Conservation (phyloP, 2,797 vertebrate genomes). For the Orestias chungarensis region DNA sequence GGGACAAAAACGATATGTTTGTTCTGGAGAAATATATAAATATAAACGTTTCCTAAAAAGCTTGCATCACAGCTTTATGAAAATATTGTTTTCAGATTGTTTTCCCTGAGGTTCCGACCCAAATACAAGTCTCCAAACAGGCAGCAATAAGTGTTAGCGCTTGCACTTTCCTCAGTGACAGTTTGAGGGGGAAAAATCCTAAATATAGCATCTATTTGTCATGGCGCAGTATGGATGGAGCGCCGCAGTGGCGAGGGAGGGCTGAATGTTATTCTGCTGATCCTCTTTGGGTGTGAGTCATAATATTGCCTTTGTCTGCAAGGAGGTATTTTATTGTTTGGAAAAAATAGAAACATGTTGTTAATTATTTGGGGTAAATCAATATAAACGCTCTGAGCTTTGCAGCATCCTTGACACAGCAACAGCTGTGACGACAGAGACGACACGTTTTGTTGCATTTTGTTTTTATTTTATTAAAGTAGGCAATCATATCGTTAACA, state of each 20-base stretch:
- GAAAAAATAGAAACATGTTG: not conserved
- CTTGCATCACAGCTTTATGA: not conserved
- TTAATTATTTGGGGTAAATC: conserved; percentile 11
- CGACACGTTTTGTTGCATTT: conserved; percentile 33
- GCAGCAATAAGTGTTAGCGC: conserved; percentile 16
- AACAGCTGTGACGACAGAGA: conserved; percentile 24
- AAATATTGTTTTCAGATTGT: not conserved
- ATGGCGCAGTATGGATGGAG: conserved; percentile 29
- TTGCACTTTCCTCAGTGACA: conserved; percentile 37
- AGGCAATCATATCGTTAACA: conserved; percentile 1
- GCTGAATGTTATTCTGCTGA: conserved; percentile 12
- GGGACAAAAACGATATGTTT: too few species aligned
- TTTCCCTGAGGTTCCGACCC: conserved; percentile 2
- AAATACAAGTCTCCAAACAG: not conserved
- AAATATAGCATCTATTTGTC: conserved; percentile 42
- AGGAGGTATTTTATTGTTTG: not conserved
- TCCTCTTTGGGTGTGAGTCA: conserved; percentile 16
- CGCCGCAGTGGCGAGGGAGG: conserved; percentile 5
- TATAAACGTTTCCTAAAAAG: not conserved
- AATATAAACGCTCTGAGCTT: conserved; percentile 10
- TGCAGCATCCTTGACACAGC: conserved; percentile 6
- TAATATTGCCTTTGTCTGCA: not conserved
- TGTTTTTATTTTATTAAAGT: conserved; percentile 3
- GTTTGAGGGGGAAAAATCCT: conserved; percentile 18
- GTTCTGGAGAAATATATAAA: not conserved